Conservation (phyloP, 2,888 invertebrate genomes). For the Melanotus villosus region DNA sequence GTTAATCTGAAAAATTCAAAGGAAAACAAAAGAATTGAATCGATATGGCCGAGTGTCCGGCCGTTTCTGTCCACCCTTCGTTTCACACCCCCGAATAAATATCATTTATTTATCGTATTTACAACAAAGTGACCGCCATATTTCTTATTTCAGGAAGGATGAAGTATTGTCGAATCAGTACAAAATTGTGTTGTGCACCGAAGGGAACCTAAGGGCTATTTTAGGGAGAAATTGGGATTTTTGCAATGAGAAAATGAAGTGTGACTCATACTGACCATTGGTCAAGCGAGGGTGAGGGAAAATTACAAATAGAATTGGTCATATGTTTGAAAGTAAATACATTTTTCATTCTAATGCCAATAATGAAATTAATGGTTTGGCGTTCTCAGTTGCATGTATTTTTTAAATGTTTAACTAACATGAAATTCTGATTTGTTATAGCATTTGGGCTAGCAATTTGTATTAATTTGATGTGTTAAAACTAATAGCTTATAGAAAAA, state of each 20-base stretch:
- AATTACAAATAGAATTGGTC: slow-evolving; percentile 38
- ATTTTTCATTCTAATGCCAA: slow-evolving; percentile 23
- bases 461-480: slow-evolving; percentile 4
- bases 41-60: slow-evolving; percentile 42
- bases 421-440: too few relatives aligned
- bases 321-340: slow-evolving; percentile 24
- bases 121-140: slow-evolving; percentile 52
- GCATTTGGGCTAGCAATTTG: not conserved
- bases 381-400: too few relatives aligned
- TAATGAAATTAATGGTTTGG: too few relatives aligned
- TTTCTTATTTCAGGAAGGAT: slow-evolving; percentile 47
- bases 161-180: slow-evolving; percentile 46
- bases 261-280: slow-evolving; percentile 53
- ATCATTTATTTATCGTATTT: slow-evolving; percentile 51
- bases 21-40: slow-evolving; percentile 36
- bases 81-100: slow-evolving; percentile 48
- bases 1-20: slow-evolving; percentile 1
- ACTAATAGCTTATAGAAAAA: not conserved
- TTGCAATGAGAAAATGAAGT: slow-evolving; percentile 43
- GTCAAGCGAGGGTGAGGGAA: slow-evolving; percentile 48
- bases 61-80: slow-evolving; percentile 33
- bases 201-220: slow-evolving; percentile 45
- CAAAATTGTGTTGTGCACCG: slow-evolving; percentile 39
- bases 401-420: too few relatives aligned
- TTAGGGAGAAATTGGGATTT: slow-evolving; percentile 45